Evolutionary conservation across 2,888 invertebrate species (phyloP).

Genomic region (Cerastoderma edule): DNA sequence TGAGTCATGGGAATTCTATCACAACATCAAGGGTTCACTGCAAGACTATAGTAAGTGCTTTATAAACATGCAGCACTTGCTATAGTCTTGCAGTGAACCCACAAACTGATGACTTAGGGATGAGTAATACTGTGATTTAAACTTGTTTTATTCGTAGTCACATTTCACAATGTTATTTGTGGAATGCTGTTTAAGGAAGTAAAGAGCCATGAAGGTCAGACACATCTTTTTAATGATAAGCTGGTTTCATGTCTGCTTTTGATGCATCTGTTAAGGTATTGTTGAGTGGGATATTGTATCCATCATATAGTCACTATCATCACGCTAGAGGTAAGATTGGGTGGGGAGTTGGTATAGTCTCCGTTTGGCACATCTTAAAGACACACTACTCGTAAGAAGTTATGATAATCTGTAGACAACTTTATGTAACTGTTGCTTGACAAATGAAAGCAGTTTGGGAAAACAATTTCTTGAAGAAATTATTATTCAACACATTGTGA

Average conservation of each 20-base stretch:
- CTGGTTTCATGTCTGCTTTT: neutral
- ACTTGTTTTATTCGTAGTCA: no score
- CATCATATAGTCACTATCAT: constrained; percentile 9
- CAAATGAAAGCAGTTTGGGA: no score
- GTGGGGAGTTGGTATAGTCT: neutral
- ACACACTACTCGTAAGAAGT: no score
- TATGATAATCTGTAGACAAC: no score
- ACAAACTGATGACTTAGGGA: no score
- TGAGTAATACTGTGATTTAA: no score
- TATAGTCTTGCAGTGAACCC: no score
- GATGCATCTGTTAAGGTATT: neutral
- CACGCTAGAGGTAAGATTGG: constrained; percentile 19
- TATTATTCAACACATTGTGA: no score
- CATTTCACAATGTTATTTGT: no score
- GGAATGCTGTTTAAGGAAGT: no score
- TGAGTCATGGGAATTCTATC: neutral
- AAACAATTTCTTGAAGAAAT: no score
- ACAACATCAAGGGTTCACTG: neutral
- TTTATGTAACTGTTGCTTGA: no score
- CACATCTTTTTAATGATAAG: neutral
- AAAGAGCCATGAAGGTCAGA: neutral
- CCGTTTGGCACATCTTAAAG: neutral
- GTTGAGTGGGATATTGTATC: neutral
- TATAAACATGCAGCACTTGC: neutral
- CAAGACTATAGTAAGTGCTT: neutral